These are phyloP conservation scores for Merodon equestris DNA, from an alignment of 2,888 invertebrate genomes.

Conservation along the genomic window DNA sequence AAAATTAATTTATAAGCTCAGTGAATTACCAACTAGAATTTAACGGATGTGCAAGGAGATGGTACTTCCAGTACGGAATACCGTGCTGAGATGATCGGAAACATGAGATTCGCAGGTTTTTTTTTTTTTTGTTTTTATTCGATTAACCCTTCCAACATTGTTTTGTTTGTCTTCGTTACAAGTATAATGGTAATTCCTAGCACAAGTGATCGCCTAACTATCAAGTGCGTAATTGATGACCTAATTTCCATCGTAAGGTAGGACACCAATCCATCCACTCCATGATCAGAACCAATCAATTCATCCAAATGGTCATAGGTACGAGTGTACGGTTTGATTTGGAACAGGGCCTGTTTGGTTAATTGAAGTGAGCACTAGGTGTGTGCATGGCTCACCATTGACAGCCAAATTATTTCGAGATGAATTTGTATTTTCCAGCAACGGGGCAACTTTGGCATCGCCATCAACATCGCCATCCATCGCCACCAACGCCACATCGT, in stretches of 20 bases:
- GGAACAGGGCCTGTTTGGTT: slow-evolving; percentile 46
- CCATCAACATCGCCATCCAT: not conserved
- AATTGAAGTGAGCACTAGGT: slow-evolving; percentile 51
- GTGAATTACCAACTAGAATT: slow-evolving; percentile 53
- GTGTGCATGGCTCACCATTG: slow-evolving; percentile 50
- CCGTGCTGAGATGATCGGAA: slow-evolving; percentile 31
- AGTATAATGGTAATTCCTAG: slow-evolving; percentile 33
- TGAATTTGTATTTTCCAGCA: slow-evolving; percentile 58
- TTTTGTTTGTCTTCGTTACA: slow-evolving; percentile 28
- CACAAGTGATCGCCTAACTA: slow-evolving; percentile 45
- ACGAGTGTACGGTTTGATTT: slow-evolving; percentile 24
- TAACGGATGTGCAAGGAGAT: slow-evolving; percentile 63
- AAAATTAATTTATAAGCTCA: slow-evolving; percentile 60
- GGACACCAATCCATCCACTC: slow-evolving; percentile 27
- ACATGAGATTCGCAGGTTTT: too few species aligned
- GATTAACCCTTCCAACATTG: too few species aligned
- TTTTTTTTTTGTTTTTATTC: too few species aligned
- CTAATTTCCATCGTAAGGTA: slow-evolving; percentile 42
- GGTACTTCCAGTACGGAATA: slow-evolving; percentile 36
- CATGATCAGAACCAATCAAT: slow-evolving; percentile 54
- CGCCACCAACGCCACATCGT: not conserved
- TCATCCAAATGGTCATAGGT: slow-evolving; percentile 12
- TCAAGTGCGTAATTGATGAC: slow-evolving; percentile 51
- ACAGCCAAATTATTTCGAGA: slow-evolving; percentile 62
- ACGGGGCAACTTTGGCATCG: not conserved